phyloP scores from a whole-genome alignment of 2,888 invertebrate species.

The Lordiphosa andalusiaca region DNA sequence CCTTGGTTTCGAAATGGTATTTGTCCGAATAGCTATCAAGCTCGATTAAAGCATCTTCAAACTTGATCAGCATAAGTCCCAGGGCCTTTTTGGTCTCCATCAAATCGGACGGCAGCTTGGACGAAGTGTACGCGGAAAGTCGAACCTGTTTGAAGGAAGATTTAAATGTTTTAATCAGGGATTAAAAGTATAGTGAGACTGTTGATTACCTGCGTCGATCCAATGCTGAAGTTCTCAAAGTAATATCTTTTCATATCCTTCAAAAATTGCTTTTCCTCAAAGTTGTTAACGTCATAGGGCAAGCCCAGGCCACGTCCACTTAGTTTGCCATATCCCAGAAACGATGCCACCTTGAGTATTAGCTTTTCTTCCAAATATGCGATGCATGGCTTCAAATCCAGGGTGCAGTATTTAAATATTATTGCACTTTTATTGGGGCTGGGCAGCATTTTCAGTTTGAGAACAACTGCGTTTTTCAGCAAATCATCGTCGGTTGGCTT shows the following conservation, averaged over 20 bases:
- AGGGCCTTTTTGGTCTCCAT: conserved; percentile 90
- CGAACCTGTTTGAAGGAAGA: conserved; percentile 83
- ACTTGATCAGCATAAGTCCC: conserved; percentile 94
- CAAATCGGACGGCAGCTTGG: conserved; percentile 89
- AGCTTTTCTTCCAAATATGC: conserved; percentile 93
- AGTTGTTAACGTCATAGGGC: conserved; percentile 89
- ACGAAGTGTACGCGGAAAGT: conserved; percentile 93
- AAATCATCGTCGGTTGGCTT: conserved; percentile 81
- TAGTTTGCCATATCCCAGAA: conserved; percentile 83
- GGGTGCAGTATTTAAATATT: conserved; percentile 91
- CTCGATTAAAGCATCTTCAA: conserved; percentile 97
- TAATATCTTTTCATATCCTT: conserved; percentile 92
- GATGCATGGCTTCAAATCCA: conserved; percentile 90
- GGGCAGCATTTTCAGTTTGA: conserved; percentile 89
- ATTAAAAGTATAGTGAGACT: too few relatives aligned
- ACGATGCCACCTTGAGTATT: conserved; percentile 86
- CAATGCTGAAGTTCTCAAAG: conserved; percentile 90
- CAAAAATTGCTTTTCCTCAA: conserved; percentile 89
- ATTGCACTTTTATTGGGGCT: conserved; percentile 89
- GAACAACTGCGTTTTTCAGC: conserved; percentile 86
- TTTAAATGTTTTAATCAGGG: too few relatives aligned
- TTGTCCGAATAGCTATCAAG: conserved; percentile 92
- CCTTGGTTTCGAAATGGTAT: conserved; percentile 95
- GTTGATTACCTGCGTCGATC: conserved; percentile 85
- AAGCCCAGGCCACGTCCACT: conserved; percentile 84